phyloP scores from a whole-genome alignment of 1,140 invertebrate species.

The Arion vulgaris region DNA sequence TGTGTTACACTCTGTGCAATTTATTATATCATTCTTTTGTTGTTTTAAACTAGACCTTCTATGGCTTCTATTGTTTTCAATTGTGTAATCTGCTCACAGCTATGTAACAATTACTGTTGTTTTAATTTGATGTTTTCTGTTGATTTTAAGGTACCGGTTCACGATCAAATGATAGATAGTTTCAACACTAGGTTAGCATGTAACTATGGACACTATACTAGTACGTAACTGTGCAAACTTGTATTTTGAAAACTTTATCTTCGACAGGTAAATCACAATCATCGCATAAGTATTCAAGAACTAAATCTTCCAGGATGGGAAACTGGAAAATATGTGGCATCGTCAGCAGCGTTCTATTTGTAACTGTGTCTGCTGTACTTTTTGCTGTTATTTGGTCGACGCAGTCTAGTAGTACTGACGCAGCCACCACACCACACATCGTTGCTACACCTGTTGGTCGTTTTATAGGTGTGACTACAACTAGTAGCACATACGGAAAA shows the following conservation, averaged over 20 bases:
- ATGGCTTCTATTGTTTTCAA: too few relatives aligned
- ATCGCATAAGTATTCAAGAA: neutral
- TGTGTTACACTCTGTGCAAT: too few relatives aligned
- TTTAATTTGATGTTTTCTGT: too few relatives aligned
- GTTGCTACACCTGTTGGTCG: constrained; percentile 28
- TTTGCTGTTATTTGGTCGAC: neutral
- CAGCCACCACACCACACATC: neutral
- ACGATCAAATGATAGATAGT: too few relatives aligned
- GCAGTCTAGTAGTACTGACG: neutral
- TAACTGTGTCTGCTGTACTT: neutral
- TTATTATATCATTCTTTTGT: too few relatives aligned
- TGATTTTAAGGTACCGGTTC: too few relatives aligned
- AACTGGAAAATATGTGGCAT: neutral
- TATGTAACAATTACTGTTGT: too few relatives aligned
- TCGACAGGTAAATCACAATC: neutral
- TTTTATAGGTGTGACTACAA: neutral
- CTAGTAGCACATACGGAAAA: neutral
- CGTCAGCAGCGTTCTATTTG: neutral
- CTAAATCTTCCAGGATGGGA: neutral
- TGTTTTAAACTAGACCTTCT: too few relatives aligned
- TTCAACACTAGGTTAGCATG: too few relatives aligned
- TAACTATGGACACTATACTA: too few relatives aligned
- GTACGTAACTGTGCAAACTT: too few relatives aligned
- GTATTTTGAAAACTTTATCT: neutral
- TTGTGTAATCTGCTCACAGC: too few relatives aligned